These are phyloP conservation scores for Drosophila mauritiana DNA, from an alignment of 1,140 invertebrate species.

Conservation along the genomic window DNA sequence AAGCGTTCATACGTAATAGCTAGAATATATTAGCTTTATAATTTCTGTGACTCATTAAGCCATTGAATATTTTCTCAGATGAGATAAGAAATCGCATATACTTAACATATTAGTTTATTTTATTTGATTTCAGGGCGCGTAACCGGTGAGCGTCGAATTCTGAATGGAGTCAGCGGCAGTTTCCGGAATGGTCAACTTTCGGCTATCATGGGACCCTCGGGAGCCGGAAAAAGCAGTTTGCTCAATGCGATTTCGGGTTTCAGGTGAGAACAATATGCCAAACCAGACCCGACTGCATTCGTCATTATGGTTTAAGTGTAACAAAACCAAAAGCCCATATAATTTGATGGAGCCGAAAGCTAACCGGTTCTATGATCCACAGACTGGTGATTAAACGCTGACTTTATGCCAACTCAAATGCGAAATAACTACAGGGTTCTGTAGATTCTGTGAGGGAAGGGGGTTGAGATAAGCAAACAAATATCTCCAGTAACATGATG, in stretches of 20 bases:
- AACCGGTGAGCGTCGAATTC: constrained; percentile 83
- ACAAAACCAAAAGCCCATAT: constrained; percentile 20
- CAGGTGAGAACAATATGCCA: constrained; percentile 85
- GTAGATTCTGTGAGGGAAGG: not conserved
- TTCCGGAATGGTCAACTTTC: constrained; percentile 91
- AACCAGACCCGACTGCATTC: constrained; percentile 19
- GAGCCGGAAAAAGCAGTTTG: constrained; percentile 92
- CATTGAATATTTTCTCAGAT: not conserved
- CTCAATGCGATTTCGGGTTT: constrained; percentile 90
- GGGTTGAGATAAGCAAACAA: not conserved
- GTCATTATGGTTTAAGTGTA: constrained; percentile 22
- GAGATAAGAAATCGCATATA: too few relatives aligned
- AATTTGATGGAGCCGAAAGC: constrained; percentile 11
- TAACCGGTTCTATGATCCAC: constrained; percentile 37
- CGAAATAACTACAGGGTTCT: constrained; percentile 24
- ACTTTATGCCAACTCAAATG: constrained; percentile 16
- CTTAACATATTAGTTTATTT: too few relatives aligned
- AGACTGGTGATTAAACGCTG: constrained; percentile 25
- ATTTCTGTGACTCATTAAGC: constrained; percentile 10
- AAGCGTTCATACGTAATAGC: constrained; percentile 1
- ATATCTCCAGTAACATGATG: not conserved
- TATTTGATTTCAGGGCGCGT: constrained; percentile 66
- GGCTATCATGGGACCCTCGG: constrained; percentile 94
- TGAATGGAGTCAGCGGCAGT: constrained; percentile 89
- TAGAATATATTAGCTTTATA: constrained; percentile 20